Evolutionary conservation across 1,140 invertebrate genomes (phyloP).

Genomic region (Andricus grossulariae): DNA sequence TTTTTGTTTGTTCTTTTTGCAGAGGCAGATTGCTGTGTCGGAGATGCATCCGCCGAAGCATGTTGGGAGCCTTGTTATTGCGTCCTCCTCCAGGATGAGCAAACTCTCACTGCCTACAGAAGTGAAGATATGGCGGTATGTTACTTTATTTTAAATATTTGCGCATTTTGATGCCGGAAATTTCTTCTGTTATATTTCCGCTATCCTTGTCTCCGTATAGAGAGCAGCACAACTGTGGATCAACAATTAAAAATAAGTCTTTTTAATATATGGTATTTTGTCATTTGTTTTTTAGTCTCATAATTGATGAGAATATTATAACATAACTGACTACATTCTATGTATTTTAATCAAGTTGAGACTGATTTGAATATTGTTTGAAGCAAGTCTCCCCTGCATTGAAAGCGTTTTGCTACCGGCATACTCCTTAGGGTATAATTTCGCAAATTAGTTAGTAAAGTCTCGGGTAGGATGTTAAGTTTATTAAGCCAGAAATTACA

Average conservation of each 20-base stretch:
- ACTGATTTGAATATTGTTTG: not conserved
- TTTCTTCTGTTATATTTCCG: too few species aligned
- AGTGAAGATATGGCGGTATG: slow-evolving; percentile 92
- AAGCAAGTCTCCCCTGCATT: not conserved
- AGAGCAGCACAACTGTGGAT: too few species aligned
- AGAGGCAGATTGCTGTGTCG: slow-evolving; percentile 73
- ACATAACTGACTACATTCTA: not conserved
- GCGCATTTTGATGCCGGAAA: not conserved
- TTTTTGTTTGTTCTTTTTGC: slow-evolving; percentile 56
- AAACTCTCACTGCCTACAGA: slow-evolving; percentile 89
- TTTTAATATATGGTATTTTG: too few species aligned
- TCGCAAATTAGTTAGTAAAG: slow-evolving; percentile 3
- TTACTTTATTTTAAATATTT: slow-evolving; percentile 56
- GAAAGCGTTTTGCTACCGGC: slow-evolving; percentile 2
- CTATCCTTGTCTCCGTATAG: too few species aligned
- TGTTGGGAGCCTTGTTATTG: slow-evolving; percentile 92
- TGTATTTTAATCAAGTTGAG: not conserved
- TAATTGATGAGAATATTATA: too few species aligned
- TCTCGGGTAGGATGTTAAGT: slow-evolving; percentile 12
- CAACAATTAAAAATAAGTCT: too few species aligned
- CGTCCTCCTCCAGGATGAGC: slow-evolving; percentile 89
- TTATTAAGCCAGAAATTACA: slow-evolving; percentile 1
- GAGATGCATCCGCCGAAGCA: slow-evolving; percentile 70
- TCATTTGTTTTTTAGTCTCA: too few species aligned
- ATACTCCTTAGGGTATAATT: slow-evolving; percentile 2